A percentile compares a stretch with the other conserved stretches of the same genome.
These are phyloP conservation scores for Ptiloglossa arizonensis DNA, from an alignment of 1,140 invertebrate genomes.

Conservation along the genomic window DNA sequence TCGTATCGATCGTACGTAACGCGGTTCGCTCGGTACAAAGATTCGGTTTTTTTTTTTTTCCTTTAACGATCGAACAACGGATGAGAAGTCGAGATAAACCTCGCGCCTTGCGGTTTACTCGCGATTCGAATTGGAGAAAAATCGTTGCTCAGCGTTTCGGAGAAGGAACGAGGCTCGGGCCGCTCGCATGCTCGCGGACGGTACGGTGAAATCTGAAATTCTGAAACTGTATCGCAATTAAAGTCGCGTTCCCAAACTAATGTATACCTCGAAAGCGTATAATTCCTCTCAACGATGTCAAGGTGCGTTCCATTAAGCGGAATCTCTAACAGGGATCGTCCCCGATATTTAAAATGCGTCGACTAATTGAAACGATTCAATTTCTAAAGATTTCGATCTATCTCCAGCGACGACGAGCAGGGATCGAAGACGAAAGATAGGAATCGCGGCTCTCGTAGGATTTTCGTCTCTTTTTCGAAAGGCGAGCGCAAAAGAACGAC, in stretches of 20 bases:
- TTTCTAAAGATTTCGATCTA: background rate
- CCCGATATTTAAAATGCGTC: background rate
- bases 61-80: background rate
- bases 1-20: background rate
- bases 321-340: background rate
- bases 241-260: background rate
- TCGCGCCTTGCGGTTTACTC: background rate
- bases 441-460: no score
- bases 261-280: background rate
- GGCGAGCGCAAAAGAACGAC: no score
- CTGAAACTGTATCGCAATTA: background rate
- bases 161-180: background rate
- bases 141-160: background rate
- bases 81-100: slow-evolving; percentile 1
- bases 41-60: no score
- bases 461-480: no score
- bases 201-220: background rate
- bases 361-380: background rate
- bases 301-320: background rate
- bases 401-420: no score
- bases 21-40: background rate
- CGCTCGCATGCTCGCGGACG: background rate
- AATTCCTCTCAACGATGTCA: background rate
- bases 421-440: no score
- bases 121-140: background rate